Evolutionary conservation across 1,140 invertebrate genomes (phyloP).

Genomic region (Drosophila funebris): DNA sequence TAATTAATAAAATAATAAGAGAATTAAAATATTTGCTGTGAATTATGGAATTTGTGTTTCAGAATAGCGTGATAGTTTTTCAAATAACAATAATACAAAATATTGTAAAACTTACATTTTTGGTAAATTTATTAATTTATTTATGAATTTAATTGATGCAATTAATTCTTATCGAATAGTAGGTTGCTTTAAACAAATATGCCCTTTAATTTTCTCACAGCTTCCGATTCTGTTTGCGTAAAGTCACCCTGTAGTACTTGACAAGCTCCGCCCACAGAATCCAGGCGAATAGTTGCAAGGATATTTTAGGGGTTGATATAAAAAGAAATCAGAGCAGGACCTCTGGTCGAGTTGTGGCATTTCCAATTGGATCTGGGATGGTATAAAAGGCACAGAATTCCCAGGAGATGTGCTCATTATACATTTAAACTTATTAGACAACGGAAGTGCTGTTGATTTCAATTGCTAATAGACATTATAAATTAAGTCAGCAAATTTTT

Average conservation of each 20-base stretch:
- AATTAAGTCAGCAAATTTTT: neutral
- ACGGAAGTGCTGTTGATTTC: constrained; percentile 15
- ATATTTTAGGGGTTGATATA: constrained; percentile 55
- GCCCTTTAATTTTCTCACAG: constrained; percentile 52
- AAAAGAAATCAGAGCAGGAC: neutral
- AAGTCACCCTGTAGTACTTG: constrained; percentile 69
- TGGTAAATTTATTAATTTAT: no score
- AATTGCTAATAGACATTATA: neutral
- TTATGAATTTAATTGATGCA: constrained; percentile 9
- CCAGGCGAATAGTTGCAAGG: constrained; percentile 54
- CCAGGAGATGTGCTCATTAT: constrained; percentile 67
- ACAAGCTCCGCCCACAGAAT: constrained; percentile 67
- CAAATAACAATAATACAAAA: no score
- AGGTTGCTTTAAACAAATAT: constrained; percentile 1
- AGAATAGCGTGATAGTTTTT: no score
- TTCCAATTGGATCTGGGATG: constrained; percentile 65
- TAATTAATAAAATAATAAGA: no score
- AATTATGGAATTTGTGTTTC: no score
- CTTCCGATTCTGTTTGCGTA: constrained; percentile 18
- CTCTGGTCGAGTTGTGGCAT: constrained; percentile 39
- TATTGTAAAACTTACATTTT: no score
- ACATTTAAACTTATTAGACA: constrained; percentile 64
- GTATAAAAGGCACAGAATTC: constrained; percentile 75
- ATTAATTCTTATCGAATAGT: constrained; percentile 31
- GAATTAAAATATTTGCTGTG: no score